Evolutionary conservation across 2,888 invertebrate genomes (phyloP), one percentile per base, ranked within the genome.

Genomic region (Parnassius glacialis): DNA sequence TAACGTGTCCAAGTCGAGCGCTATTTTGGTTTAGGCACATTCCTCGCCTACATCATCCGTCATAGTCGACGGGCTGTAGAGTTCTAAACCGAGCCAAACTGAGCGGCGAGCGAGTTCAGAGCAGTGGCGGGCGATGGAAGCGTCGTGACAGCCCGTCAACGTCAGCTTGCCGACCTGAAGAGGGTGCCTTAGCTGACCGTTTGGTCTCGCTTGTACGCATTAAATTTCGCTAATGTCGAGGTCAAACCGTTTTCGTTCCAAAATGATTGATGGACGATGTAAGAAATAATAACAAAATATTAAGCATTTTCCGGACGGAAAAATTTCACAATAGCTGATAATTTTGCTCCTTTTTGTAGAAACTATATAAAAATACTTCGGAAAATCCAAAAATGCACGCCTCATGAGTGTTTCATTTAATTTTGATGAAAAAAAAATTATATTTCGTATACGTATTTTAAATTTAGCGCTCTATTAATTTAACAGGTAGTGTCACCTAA

Each of bases 51-150:
- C 67, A 69, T 69, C 73, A 74, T 76, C 75, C 76, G 84, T 87
- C 86, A 85, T 81, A 80, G 78, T 74, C 78, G 75, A 75, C 78
- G 75, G 75, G 77, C 84, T 84, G 85, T 84, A 85, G 81, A 76
- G 79, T 80, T 87, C 82, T 83, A 84, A 85, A 85, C 81, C 81
- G 81, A 73, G 82, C 79, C 80, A 83, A 81, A 81, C 84, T 80
- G 82, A 68, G 70, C 70, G 55, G 54, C 43, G 47, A 48, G 56
- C 71, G 69, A 69, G 70, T 67, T 68, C 81, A 83, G 83, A 76
- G 72, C 76, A 71, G 74, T 84, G 87, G 85, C 90, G 84, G 83
- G 70, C 87, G 88, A 87, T 76, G 81, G 87, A 85, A 85, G 74
- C 75, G 70, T 72, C 79, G 79, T 84, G 87, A 85, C 83, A 79